Evolutionary conservation across 2,797 vertebrate genomes (phyloP), one percentile per base, ranked within the genome.

Genomic region (Falco rusticolus): DNA sequence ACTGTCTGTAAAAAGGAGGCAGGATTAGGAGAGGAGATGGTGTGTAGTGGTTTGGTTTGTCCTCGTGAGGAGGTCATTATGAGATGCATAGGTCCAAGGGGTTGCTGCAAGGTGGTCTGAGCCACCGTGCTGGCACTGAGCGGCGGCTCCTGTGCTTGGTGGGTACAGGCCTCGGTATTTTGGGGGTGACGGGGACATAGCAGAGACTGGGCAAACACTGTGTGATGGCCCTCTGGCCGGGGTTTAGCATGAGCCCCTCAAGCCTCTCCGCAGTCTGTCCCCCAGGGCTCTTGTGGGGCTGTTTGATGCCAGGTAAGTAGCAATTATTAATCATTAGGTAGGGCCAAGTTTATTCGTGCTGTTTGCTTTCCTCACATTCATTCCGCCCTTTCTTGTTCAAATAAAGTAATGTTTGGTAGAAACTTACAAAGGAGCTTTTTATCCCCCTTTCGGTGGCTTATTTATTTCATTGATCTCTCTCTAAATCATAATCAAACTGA

Each of bases 391-490:
- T 84, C 83, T 68, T 91, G 91, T 94, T 94, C 93, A 92, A 92
- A 95, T 92, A 89, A 90, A 76, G 47, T 56, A 75, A 82, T 56
- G 60, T 82, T 77, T 57, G 68, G 60, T 48, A 89, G 84, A 82
- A 96, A 93, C 56, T 77, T 93, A 72, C 22, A 64, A 39, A 83
- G 89, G 37, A 77, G 81, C 84, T 92, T 92, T 93, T 93, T 48
- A 89, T 89, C 76, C 45, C n/a, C 28, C 41, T 74, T 70, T 60
- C 76, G 57, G 80, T 22, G 47, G 51, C 78, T 91, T 96, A 75
- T 94, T 90, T 95, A 92, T 96, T 92, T 89, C 60, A 37, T n/a
- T 74, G 84, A 95, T 93, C 86, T 94, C 79, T 94, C 79, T 87
- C 86, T 5, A 95, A 89, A 85, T 93, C 76, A 78, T 87, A 92